These are phyloP conservation scores for Phymorhynchus buccinoides DNA, from an alignment of 1,140 invertebrate species.

Conservation along the genomic window DNA sequence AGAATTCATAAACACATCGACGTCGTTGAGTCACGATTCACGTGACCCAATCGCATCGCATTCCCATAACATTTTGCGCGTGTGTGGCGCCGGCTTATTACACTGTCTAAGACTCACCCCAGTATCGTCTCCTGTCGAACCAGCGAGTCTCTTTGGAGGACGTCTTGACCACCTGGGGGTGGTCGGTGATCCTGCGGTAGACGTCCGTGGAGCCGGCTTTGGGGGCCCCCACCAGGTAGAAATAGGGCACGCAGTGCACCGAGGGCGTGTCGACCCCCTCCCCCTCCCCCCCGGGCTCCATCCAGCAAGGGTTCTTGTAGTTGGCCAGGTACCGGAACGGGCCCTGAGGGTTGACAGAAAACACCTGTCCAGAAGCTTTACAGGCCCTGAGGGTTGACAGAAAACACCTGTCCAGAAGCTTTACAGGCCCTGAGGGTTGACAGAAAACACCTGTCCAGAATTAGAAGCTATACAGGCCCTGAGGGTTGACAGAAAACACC, in stretches of 20 bases:
- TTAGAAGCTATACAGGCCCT: neutral
- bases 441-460: neutral
- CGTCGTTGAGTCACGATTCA: too few relatives aligned
- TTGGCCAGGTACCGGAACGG: slow-evolving; percentile 41
- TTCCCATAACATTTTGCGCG: too few relatives aligned
- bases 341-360: slow-evolving; percentile 25
- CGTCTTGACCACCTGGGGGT: slow-evolving; percentile 40
- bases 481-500: neutral
- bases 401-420: neutral
- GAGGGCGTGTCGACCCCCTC: neutral
- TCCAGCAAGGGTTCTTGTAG: slow-evolving; percentile 55
- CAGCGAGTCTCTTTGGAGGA: slow-evolving; percentile 50
- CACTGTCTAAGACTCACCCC: neutral
- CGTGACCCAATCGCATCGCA: too few relatives aligned
- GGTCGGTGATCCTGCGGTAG: slow-evolving; percentile 41
- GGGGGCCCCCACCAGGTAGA: slow-evolving; percentile 52
- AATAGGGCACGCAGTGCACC: slow-evolving; percentile 55
- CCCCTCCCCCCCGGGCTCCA: neutral
- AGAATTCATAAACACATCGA: neutral
- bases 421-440: neutral
- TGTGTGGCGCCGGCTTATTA: too few relatives aligned
- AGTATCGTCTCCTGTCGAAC: slow-evolving; percentile 42
- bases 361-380: neutral
- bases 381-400: neutral
- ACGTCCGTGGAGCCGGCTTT: slow-evolving; percentile 56